Evolutionary conservation across 2,797 vertebrate species (phyloP).

Genomic region (Parauchenoglanis punctatus): DNA sequence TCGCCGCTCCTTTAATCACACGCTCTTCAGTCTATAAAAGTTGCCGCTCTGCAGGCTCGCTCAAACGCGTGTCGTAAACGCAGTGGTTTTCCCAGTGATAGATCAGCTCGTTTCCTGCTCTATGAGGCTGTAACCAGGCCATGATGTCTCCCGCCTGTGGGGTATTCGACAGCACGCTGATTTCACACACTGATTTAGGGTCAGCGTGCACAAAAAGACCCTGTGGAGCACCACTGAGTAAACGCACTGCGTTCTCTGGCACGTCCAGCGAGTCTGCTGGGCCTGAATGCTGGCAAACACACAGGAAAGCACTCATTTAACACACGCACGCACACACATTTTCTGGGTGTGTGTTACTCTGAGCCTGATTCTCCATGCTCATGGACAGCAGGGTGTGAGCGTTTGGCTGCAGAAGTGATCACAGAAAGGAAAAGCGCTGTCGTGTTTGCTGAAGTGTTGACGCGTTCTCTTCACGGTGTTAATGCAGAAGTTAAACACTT

Average conservation of each 20-base stretch:
- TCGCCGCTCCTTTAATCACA: not conserved
- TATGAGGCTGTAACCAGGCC: constrained; percentile 58
- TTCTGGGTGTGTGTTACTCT: not conserved
- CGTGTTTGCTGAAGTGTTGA: not conserved
- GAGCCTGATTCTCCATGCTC: constrained; percentile 2
- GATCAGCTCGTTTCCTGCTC: constrained; percentile 50
- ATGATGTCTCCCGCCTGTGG: constrained; percentile 54
- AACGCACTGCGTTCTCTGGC: constrained; percentile 68
- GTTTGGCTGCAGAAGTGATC: not conserved
- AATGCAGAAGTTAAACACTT: constrained; percentile 7
- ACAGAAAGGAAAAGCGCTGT: not conserved
- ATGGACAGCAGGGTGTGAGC: not conserved
- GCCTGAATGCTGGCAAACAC: constrained; percentile 67
- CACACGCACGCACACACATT: constrained; percentile 27
- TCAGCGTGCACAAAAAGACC: constrained; percentile 68
- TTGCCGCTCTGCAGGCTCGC: not conserved
- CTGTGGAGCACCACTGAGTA: constrained; percentile 69
- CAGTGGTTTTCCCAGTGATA: constrained; percentile 28
- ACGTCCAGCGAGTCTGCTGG: constrained; percentile 65
- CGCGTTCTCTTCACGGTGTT: not conserved
- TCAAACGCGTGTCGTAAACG: constrained; percentile 21
- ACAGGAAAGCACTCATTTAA: constrained; percentile 57
- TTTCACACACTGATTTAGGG: constrained; percentile 75
- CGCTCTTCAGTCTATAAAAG: constrained; percentile 14
- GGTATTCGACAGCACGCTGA: constrained; percentile 58